Evolutionary conservation across 2,113 vertebrate genomes (phyloP).

Genomic region (Eptatretus burgeri): DNA sequence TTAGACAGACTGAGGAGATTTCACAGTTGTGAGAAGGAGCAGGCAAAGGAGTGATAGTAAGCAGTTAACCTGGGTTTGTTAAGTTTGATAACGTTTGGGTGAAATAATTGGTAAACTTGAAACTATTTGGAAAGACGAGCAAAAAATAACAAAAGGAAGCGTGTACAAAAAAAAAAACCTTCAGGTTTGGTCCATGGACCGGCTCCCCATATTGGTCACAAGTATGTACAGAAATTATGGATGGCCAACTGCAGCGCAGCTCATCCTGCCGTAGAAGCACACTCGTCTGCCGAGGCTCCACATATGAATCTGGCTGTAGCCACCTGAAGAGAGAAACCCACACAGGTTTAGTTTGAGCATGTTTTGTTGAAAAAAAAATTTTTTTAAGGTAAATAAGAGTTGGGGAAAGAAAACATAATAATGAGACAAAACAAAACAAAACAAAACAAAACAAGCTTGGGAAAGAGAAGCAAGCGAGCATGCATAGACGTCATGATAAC

Average conservation of each 20-base stretch:
- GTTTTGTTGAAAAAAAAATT: no score
- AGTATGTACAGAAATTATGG: constrained; percentile 81
- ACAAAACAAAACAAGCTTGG: no score
- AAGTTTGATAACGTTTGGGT: no score
- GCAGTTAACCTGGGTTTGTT: no score
- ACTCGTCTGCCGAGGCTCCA: constrained; percentile 87
- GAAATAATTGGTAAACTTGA: no score
- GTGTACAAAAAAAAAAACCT: constrained; percentile 23
- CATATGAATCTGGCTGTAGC: constrained; percentile 92
- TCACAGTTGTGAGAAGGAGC: no score
- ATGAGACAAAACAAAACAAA: no score
- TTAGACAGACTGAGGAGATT: no score
- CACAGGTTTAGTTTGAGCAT: no score
- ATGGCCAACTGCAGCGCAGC: constrained; percentile 82
- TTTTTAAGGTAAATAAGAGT: no score
- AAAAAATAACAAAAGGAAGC: constrained; percentile 6
- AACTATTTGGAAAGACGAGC: not conserved
- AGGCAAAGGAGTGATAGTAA: no score
- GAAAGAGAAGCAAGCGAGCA: not conserved
- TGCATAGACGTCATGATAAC: constrained; percentile 16
- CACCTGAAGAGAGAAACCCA: constrained; percentile 23
- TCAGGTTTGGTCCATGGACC: constrained; percentile 93
- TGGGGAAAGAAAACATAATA: no score
- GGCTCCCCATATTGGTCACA: constrained; percentile 96
- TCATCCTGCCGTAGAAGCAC: constrained; percentile 89